Percentiles rank a stretch among this genome's conserved stretches.
Evolutionary conservation across 2,888 invertebrate genomes (phyloP).

Genomic region (Drosophila fulvimacula): DNA sequence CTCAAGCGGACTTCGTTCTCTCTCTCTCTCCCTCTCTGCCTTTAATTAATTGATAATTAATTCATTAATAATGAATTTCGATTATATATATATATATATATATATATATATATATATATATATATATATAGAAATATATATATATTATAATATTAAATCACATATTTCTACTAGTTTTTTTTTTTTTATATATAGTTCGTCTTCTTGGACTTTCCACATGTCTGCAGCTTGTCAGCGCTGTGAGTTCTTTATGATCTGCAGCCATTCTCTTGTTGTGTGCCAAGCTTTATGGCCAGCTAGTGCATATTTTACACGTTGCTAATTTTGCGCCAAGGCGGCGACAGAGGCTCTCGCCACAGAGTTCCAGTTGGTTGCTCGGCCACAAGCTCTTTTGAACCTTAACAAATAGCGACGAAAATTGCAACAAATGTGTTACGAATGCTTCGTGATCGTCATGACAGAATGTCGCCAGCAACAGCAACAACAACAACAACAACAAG

Average conservation of each 20-base stretch:
- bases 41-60: no score
- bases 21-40: no score
- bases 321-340: constrained; percentile 48
- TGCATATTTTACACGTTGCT: constrained; percentile 70
- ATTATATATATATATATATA: no score
- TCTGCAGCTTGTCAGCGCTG: constrained; percentile 27
- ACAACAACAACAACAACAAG: constrained; percentile 38
- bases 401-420: constrained; percentile 81
- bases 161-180: no score
- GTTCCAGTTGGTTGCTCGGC: constrained; percentile 33
- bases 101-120: not conserved
- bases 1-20: no score
- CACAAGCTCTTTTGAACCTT: constrained; percentile 71
- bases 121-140: not conserved
- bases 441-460: constrained; percentile 80
- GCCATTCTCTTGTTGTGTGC: constrained; percentile 4
- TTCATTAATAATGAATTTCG: no score
- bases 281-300: constrained; percentile 55
- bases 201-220: constrained; percentile 9
- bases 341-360: not conserved
- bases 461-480: constrained; percentile 70
- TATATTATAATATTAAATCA: no score
- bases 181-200: not conserved
- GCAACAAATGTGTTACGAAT: constrained; percentile 82
- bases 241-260: constrained; percentile 49